These are phyloP conservation scores for Rosalia funebris DNA, from an alignment of 2,888 invertebrate genomes.

Conservation along the genomic window DNA sequence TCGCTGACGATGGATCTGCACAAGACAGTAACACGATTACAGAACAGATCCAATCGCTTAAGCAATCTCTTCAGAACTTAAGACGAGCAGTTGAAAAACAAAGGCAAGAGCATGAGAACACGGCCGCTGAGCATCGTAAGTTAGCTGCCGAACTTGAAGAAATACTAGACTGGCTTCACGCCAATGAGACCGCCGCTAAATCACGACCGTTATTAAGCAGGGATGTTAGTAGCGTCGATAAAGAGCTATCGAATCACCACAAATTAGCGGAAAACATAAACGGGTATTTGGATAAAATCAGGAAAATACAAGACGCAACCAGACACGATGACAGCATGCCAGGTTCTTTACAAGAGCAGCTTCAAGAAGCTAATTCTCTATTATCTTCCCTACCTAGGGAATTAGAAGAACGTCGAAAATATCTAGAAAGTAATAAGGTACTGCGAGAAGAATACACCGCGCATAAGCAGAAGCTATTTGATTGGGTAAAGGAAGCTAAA, in stretches of 20 bases:
- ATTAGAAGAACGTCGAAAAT: conserved; percentile 82
- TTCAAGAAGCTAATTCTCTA: conserved; percentile 85
- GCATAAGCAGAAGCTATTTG: conserved; percentile 80
- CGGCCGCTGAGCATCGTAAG: conserved; percentile 88
- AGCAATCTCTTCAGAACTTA: conserved; percentile 82
- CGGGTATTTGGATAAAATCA: conserved; percentile 70
- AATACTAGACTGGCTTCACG: conserved; percentile 84
- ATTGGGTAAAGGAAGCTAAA: conserved; percentile 87
- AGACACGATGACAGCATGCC: conserved; percentile 83
- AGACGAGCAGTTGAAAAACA: conserved; percentile 86
- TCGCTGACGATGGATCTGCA: conserved; percentile 88
- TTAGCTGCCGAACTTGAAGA: conserved; percentile 84
- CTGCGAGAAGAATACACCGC: conserved; percentile 81
- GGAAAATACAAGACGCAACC: conserved; percentile 75
- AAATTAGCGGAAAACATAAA: conserved; percentile 76
- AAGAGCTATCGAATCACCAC: conserved; percentile 81
- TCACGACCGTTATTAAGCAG: conserved; percentile 84
- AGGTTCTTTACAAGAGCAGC: conserved; percentile 81
- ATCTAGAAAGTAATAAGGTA: conserved; percentile 80
- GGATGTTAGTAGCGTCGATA: conserved; percentile 81
- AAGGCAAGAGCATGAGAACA: conserved; percentile 86
- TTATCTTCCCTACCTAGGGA: conserved; percentile 82
- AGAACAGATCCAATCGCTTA: conserved; percentile 86
- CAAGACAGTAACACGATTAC: conserved; percentile 89
- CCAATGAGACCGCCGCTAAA: conserved; percentile 82